phyloP scores from a whole-genome alignment of 2,888 invertebrate species.

The Xestia xanthographa region DNA sequence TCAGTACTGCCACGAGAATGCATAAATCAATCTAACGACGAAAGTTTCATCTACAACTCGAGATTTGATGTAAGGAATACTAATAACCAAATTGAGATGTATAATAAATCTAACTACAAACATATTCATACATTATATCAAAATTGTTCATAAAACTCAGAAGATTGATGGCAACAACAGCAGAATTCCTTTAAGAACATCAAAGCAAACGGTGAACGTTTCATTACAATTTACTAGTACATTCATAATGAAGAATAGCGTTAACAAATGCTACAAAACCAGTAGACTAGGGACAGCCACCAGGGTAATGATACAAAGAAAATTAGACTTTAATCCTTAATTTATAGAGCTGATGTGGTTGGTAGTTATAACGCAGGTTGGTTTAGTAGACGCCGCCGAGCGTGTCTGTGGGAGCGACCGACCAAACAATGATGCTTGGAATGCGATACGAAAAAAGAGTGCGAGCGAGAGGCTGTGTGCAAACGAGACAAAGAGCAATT shows the following conservation, averaged over 20 bases:
- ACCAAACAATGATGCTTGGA: constrained; percentile 84
- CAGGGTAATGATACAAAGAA: constrained; percentile 19
- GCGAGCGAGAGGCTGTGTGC: constrained; percentile 68
- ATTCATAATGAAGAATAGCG: constrained; percentile 63
- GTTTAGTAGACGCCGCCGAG: constrained; percentile 72
- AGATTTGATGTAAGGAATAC: neutral
- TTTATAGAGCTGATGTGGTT: constrained; percentile 69
- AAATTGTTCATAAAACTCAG: constrained; percentile 13
- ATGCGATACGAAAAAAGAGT: constrained; percentile 83
- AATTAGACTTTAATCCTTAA: constrained; percentile 62
- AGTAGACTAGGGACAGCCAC: constrained; percentile 48
- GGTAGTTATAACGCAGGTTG: constrained; percentile 52
- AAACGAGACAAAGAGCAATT: constrained; percentile 69
- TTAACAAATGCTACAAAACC: constrained; percentile 64
- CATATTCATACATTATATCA: neutral
- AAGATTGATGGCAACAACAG: constrained; percentile 23
- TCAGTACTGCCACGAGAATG: neutral
- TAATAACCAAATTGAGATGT: neutral
- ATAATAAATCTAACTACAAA: neutral
- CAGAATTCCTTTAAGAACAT: constrained; percentile 43
- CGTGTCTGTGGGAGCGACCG: constrained; percentile 85
- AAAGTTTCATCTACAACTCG: neutral
- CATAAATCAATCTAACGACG: neutral
- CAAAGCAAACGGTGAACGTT: constrained; percentile 54
- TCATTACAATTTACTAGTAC: constrained; percentile 59